phyloP scores from a whole-genome alignment of 2,888 invertebrate genomes.

The Drosophila fulvimacula region DNA sequence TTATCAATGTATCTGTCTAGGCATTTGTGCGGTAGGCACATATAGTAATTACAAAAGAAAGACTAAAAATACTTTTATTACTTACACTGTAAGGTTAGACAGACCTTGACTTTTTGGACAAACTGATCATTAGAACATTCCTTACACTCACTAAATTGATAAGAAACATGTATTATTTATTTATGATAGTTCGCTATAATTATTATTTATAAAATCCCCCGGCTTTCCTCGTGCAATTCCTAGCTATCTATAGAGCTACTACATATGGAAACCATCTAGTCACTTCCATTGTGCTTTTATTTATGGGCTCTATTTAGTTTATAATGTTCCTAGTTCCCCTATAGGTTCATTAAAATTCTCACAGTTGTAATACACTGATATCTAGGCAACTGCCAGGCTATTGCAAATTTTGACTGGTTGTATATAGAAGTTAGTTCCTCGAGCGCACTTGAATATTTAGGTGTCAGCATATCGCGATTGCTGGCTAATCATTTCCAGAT shows the following conservation, averaged over 20 bases:
- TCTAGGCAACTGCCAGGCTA: neutral
- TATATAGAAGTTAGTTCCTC: neutral
- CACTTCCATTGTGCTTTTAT: neutral
- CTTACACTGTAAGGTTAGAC: too few species aligned
- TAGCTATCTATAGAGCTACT: neutral
- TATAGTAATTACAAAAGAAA: too few species aligned
- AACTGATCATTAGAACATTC: too few species aligned
- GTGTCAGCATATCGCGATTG: slow-evolving; percentile 22
- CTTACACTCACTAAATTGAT: neutral
- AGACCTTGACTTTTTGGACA: too few species aligned
- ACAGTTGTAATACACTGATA: neutral
- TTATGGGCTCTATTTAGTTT: neutral
- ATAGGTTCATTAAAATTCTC: neutral
- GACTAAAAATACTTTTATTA: neutral
- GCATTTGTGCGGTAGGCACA: too few species aligned
- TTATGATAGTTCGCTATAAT: neutral
- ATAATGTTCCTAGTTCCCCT: neutral
- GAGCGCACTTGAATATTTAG: slow-evolving; percentile 10
- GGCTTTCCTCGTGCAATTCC: neutral
- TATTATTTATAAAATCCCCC: neutral
- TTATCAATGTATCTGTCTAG: neutral
- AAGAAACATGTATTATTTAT: neutral
- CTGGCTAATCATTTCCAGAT: slow-evolving; percentile 53
- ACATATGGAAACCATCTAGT: neutral
- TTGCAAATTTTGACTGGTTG: neutral